These are phyloP conservation scores for Pseudotriccus pelzelni DNA, from an alignment of 2,797 vertebrate genomes.

Conservation along the genomic window DNA sequence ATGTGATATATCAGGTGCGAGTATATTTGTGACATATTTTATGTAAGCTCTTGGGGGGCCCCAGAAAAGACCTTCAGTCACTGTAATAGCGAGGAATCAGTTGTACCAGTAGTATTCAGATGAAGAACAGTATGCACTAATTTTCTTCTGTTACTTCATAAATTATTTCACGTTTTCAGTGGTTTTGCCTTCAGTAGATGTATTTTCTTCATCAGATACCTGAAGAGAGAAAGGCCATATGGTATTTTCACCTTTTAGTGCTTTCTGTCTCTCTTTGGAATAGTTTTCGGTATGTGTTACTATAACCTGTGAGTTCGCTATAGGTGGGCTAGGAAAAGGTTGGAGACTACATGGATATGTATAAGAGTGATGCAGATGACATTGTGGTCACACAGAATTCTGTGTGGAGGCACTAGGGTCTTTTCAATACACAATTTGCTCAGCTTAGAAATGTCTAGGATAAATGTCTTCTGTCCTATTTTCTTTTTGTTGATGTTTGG, in stretches of 20 bases:
- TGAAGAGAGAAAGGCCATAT: neutral
- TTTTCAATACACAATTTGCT: neutral
- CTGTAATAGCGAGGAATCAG: neutral
- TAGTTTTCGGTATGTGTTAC: neutral
- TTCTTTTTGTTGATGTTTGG: neutral
- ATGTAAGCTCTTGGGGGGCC: neutral
- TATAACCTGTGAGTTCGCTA: neutral
- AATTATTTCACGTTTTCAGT: neutral
- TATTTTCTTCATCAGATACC: neutral
- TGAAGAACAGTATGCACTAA: neutral
- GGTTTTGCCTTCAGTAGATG: neutral
- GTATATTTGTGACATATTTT: neutral
- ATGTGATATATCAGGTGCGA: neutral
- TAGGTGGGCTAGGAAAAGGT: neutral
- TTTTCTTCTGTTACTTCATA: neutral
- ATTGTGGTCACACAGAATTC: neutral
- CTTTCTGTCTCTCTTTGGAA: neutral
- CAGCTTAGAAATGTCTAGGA: fast-evolving
- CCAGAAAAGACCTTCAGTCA: neutral
- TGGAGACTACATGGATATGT: neutral
- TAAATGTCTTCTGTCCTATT: neutral
- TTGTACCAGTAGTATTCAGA: neutral
- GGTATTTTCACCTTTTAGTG: neutral
- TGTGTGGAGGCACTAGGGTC: neutral
- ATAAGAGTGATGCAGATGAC: neutral